Evolutionary conservation across 1,140 invertebrate species (phyloP).

Genomic region (Phenacoccus solenopsis): DNA sequence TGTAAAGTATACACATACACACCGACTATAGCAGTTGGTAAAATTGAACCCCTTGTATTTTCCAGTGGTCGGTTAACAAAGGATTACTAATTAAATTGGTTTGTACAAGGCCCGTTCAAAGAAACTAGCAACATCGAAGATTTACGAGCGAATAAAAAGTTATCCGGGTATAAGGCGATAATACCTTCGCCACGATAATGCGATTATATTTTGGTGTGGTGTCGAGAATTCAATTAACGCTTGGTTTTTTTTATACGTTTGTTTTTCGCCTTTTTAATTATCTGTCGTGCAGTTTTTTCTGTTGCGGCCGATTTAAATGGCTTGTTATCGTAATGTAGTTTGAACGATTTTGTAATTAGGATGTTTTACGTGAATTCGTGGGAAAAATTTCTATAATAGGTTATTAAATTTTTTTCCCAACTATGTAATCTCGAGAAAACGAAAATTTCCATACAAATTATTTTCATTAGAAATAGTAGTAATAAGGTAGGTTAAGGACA

Average conservation of each 20-base stretch:
- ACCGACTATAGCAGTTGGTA: background rate
- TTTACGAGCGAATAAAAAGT: constrained; percentile 2
- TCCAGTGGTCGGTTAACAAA: background rate
- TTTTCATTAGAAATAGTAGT: too few relatives aligned
- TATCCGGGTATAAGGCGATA: background rate
- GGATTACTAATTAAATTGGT: background rate
- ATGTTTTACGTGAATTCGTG: too few relatives aligned
- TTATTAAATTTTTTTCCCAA: too few relatives aligned
- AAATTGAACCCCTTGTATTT: background rate
- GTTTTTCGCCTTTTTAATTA: background rate
- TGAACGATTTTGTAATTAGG: too few relatives aligned
- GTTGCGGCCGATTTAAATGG: too few relatives aligned
- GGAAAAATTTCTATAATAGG: too few relatives aligned
- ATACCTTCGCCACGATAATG: background rate
- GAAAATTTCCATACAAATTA: too few relatives aligned
- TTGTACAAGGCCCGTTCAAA: background rate
- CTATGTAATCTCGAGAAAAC: too few relatives aligned
- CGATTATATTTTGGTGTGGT: background rate
- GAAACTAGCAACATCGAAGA: background rate
- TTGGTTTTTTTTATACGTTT: background rate
- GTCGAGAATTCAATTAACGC: background rate
- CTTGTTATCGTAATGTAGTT: too few relatives aligned
- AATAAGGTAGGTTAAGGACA: too few relatives aligned
- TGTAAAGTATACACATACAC: too few relatives aligned
- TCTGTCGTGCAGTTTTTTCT: too few relatives aligned